Base-by-base conservation (phyloP, 2,113 vertebrate species). In the Amphiprion percula region DNA sequence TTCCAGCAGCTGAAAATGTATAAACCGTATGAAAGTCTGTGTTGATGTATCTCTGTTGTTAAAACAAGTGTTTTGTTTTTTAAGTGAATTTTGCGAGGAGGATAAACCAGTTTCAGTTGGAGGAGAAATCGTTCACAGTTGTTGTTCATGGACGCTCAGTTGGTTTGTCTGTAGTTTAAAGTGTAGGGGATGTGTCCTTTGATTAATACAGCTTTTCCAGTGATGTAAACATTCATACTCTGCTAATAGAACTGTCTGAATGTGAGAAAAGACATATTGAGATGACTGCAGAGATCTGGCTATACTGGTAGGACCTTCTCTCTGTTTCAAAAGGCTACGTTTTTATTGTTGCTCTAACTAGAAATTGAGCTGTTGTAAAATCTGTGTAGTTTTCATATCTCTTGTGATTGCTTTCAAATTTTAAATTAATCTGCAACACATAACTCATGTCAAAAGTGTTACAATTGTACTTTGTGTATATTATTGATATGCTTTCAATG, bases 301-400 rank as follows among this genome's bases (percentile, higher is more conserved):
- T 37, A 37, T 10, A 37, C 8, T 15, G 41, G 15, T 15, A 44
- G 3, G 41, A 15, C 12, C 41, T 41, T 41, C 9, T 19, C 55
- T 39, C 10, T 24, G 21, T 75, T 58, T 65, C 15, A 71, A 30
- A 21, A 21, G 39, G 54, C 14, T 50, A 9, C 24, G 39, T 41
- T 11, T 44, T 44, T 44, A 14, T 44, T 44, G 0, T 15, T 44
- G 2, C 14, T 44, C 17, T 2, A 50, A 6, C 47, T 5, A 49
- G 0, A 19, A 49, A 49, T 50, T 50, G 19, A 50, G 49, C 14
- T 16, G 23, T 0, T 37, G 0, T 28, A 52, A 41, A 21, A 12
- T 50, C 39, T 23, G 0, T 68, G 19, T 21, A 68, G 19, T 14
- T 68, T 53, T 61, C 24, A 68, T 41, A 4, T 75, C 26, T 66